Evolutionary conservation across 1,140 invertebrate genomes (phyloP), one percentile per base, ranked within the genome.

Genomic region (Hyposmocoma kahamanoa): DNA sequence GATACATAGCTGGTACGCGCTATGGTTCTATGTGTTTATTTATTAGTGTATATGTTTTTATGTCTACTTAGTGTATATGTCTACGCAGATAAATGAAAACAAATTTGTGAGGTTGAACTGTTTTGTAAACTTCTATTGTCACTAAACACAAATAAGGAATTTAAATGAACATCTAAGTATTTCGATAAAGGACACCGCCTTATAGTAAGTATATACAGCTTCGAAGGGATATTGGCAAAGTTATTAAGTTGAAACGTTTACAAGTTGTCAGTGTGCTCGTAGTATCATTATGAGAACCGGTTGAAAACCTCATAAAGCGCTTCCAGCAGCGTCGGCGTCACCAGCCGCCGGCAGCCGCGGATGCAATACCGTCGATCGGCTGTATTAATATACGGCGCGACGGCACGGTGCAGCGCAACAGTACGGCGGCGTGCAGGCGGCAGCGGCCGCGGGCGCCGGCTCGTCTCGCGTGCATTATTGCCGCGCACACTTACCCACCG

Each of bases 381-480:
- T 54, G 59, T 69, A 69, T 69, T 69, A 69, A 66, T 69, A 66
- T 62, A 57, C 41, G 28, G 10, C 10, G 10, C 10, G 28, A 30
- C 53, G 49, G 45, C 36, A 26, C 44, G 47, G 59, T 19, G 57
- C n/a, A 30, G 28, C 8, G 28, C 54, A 44, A 39, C 59, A 45
- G 22, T 22, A 45, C 47, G 50, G n/a, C n/a, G n/a, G n/a, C 13
- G 28, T 30, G 28, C 1, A 30, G 28, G 2, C 13, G 28, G 28
- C 28, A 30, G 13, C 28, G 24, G 36, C 53, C 58, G 56, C 39
- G 49, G 70, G 60, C 68, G 71, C 63, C 67, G 59, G 44, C 49
- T 48, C 57, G 64, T 69, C 72, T 80, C 63, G 53, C 34, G 48
- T 56, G 64, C 62, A 62, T 66, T 69, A 68, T 67, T 68, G 50